phyloP scores from a whole-genome alignment of 2,113 vertebrate species.

The Jaculus jaculus region DNA sequence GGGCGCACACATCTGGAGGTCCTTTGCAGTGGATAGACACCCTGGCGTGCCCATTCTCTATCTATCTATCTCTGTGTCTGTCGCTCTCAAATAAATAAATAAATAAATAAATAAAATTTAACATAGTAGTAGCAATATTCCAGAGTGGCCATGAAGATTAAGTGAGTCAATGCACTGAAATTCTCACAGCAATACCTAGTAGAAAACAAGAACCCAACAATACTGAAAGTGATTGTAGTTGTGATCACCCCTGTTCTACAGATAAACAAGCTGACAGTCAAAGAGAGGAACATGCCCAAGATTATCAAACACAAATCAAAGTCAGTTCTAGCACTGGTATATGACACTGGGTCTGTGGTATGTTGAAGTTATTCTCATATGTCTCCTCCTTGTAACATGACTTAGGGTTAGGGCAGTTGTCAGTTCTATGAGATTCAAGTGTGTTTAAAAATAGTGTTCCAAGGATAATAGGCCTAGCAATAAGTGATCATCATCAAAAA shows the following conservation, averaged over 20 bases:
- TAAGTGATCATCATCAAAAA: conserved; percentile 53
- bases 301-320: not conserved
- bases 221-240: not conserved
- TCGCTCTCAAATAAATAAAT: too few relatives aligned
- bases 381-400: not conserved
- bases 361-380: not conserved
- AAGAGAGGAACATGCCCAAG: not conserved
- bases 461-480: conserved; percentile 22
- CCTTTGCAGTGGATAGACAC: too few relatives aligned
- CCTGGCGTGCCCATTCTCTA: too few relatives aligned
- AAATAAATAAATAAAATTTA: too few relatives aligned
- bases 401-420: not conserved
- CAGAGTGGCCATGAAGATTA: not conserved
- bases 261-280: not conserved
- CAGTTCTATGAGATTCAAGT: not conserved
- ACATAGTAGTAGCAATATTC: not conserved
- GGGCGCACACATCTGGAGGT: too few relatives aligned
- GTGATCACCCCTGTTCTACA: not conserved
- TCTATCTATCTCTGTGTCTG: too few relatives aligned
- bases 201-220: not conserved
- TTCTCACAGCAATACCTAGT: not conserved
- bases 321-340: not conserved
- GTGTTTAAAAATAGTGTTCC: conserved; percentile 50
- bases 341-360: not conserved
- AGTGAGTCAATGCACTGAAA: not conserved